phyloP scores from a whole-genome alignment of 2,797 vertebrate genomes.

The Thripadectes ignobilis region DNA sequence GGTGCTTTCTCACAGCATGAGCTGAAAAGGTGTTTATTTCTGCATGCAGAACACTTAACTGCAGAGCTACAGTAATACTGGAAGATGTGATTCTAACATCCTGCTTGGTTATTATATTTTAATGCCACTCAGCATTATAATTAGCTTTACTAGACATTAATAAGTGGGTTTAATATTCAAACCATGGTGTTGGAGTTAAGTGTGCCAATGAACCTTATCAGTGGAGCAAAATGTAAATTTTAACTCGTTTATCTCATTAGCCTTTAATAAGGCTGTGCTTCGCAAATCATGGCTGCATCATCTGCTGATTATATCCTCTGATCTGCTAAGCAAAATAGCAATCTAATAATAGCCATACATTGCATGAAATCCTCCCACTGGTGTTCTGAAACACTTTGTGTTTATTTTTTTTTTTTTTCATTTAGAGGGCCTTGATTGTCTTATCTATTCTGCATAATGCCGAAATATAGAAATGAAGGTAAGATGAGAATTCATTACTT shows the following conservation, averaged over 20 bases:
- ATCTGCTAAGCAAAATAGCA: constrained; percentile 54
- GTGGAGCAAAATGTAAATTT: constrained; percentile 68
- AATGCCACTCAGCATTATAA: constrained; percentile 64
- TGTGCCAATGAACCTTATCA: constrained; percentile 70
- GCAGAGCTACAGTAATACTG: background rate
- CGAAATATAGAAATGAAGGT: background rate
- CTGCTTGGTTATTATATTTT: constrained; percentile 54
- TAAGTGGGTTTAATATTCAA: constrained; percentile 71
- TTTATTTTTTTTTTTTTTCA: background rate
- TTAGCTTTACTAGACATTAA: constrained; percentile 65
- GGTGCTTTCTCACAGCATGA: background rate
- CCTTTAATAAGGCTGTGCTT: constrained; percentile 69
- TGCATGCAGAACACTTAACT: constrained; percentile 40
- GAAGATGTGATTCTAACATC: background rate
- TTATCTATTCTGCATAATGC: background rate
- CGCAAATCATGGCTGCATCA: constrained; percentile 20
- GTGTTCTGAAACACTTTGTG: background rate
- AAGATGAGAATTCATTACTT: background rate
- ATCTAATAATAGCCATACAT: constrained; percentile 33
- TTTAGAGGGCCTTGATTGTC: background rate
- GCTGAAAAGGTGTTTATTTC: constrained; percentile 1
- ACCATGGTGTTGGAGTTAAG: constrained; percentile 66
- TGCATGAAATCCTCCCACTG: background rate
- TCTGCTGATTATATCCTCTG: constrained; percentile 60
- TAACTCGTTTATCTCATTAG: constrained; percentile 68